phyloP scores from a whole-genome alignment of 1,140 invertebrate genomes.

The Coenobita brevimanus region DNA sequence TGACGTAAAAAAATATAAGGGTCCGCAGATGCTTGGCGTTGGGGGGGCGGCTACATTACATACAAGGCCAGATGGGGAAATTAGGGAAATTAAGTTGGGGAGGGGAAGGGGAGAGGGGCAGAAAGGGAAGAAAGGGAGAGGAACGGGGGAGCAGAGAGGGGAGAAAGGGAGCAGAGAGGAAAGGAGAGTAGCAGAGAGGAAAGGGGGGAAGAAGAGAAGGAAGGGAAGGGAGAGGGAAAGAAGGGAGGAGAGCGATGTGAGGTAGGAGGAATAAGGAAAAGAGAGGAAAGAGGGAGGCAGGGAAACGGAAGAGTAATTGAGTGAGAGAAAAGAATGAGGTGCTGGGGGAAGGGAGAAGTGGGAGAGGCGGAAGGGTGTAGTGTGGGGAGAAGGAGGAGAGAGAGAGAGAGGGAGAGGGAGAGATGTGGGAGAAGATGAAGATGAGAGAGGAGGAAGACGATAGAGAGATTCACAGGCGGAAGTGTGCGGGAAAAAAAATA shows the following conservation, averaged over 20 bases:
- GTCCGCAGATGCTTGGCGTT: too few relatives aligned
- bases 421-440: not conserved
- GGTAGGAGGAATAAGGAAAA: not conserved
- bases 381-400: not conserved
- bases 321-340: too few relatives aligned
- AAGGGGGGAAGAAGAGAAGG: not conserved
- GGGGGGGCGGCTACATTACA: too few relatives aligned
- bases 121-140: not conserved
- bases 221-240: not conserved
- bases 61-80: too few relatives aligned
- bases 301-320: too few relatives aligned
- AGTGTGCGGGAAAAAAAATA: too few relatives aligned
- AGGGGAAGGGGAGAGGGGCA: not conserved
- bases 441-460: not conserved
- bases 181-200: not conserved
- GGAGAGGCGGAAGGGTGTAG: not conserved
- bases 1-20: too few relatives aligned
- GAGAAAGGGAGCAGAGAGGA: too few relatives aligned
- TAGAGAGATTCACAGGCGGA: not conserved
- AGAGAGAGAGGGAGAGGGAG: not conserved
- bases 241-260: not conserved
- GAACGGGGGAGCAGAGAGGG: too few relatives aligned
- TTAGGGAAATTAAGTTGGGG: not conserved
- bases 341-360: not conserved
- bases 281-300: too few relatives aligned